phyloP scores from a whole-genome alignment of 2,797 vertebrate species.

The Aulostomus chinensis region DNA sequence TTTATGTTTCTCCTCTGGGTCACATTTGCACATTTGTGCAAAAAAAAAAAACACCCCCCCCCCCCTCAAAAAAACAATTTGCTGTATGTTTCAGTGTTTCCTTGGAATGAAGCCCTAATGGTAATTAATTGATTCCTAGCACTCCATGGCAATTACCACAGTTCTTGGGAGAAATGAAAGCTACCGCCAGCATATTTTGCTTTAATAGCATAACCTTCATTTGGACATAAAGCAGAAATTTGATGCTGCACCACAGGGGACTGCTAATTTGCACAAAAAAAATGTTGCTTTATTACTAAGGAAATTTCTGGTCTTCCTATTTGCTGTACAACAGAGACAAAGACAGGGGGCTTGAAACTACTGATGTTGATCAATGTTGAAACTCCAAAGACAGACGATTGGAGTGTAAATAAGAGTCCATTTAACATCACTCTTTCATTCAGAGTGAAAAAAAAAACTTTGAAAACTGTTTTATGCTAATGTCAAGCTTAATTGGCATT shows the following conservation, averaged over 20 bases:
- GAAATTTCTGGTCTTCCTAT: conserved; percentile 48
- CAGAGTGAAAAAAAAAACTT: conserved; percentile 79
- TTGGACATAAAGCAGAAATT: conserved; percentile 70
- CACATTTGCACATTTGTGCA: conserved; percentile 79
- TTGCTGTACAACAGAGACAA: conserved; percentile 59
- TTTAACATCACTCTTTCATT: conserved; percentile 90
- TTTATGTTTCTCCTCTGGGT: conserved; percentile 75
- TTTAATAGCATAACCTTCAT: conserved; percentile 80
- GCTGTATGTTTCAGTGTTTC: conserved; percentile 51
- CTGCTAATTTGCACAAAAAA: conserved; percentile 63
- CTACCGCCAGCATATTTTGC: conserved; percentile 66
- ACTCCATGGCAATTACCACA: conserved; percentile 77
- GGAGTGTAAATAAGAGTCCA: conserved; percentile 90
- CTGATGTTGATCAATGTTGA: conserved; percentile 61
- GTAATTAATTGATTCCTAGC: conserved; percentile 83
- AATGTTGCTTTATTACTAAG: conserved; percentile 62
- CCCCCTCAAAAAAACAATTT: conserved; percentile 77
- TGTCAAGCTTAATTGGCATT: conserved; percentile 98
- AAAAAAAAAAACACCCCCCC: too few species aligned
- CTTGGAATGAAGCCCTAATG: conserved; percentile 71
- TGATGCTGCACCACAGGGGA: conserved; percentile 62
- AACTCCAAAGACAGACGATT: conserved; percentile 69
- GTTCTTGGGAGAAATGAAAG: conserved; percentile 74
- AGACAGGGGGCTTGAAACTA: conserved; percentile 57
- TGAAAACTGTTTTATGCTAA: conserved; percentile 97